These are phyloP conservation scores for Metopia argyrocephala DNA, from an alignment of 2,888 invertebrate species.

Conservation along the genomic window DNA sequence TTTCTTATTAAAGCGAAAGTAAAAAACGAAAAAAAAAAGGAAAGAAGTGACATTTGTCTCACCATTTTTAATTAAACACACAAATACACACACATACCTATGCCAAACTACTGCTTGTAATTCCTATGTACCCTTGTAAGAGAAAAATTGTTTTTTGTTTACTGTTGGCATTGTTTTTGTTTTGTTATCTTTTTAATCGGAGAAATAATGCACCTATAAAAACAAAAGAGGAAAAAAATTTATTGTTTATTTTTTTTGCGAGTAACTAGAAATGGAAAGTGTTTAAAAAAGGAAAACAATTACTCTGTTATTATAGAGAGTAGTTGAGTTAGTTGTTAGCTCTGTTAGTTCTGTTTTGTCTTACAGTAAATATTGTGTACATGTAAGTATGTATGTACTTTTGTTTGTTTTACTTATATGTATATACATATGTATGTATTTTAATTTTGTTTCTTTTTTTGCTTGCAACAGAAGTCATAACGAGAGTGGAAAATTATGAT, in stretches of 20 bases:
- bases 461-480: slow-evolving; percentile 26
- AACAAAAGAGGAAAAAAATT: background rate
- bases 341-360: background rate
- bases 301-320: background rate
- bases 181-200: no score
- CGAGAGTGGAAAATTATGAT: slow-evolving; percentile 45
- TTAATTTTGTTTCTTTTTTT: background rate
- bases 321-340: background rate
- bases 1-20: background rate
- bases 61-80: background rate
- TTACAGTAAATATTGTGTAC: no score
- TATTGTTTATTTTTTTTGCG: background rate
- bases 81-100: background rate
- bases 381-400: no score
- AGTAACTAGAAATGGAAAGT: slow-evolving; percentile 34
- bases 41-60: background rate
- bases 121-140: background rate
- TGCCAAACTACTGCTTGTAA: background rate
- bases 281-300: slow-evolving; percentile 11
- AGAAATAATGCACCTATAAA: background rate
- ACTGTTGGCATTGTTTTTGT: background rate
- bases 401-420: background rate
- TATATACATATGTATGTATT: no score
- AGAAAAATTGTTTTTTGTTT: background rate
- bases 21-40: background rate